These are phyloP conservation scores for Meteorus cinctellus DNA, from an alignment of 2,888 invertebrate genomes.

Conservation along the genomic window DNA sequence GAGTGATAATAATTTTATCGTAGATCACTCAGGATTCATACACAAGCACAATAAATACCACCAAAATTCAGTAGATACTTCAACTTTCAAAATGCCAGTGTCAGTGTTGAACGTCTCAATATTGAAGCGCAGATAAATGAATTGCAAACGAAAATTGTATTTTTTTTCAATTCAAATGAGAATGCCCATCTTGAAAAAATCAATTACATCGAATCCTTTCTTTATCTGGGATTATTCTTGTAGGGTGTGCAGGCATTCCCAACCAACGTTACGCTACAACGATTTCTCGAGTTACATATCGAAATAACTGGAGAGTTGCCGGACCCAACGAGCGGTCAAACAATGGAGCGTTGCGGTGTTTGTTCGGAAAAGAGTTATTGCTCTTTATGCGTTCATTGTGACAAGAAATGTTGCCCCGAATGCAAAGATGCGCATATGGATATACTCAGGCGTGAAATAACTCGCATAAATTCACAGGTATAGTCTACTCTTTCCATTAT, in stretches of 20 bases:
- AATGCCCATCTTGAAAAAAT: too few species aligned
- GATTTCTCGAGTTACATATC: conserved; percentile 95
- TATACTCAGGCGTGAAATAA: conserved; percentile 92
- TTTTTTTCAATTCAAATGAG: too few species aligned
- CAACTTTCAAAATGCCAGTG: too few species aligned
- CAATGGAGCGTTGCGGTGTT: conserved; percentile 94
- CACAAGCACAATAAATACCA: too few species aligned
- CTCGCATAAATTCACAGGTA: conserved; percentile 89
- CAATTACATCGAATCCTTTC: not conserved
- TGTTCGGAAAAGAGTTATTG: conserved; percentile 95
- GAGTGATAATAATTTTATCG: too few species aligned
- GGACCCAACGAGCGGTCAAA: conserved; percentile 91
- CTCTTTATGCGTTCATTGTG: conserved; percentile 94
- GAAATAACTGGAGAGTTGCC: conserved; percentile 94
- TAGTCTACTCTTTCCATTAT: not conserved
- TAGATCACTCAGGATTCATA: not conserved
- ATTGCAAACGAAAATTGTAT: too few species aligned
- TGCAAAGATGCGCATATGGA: conserved; percentile 98
- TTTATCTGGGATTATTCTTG: conserved; percentile 26
- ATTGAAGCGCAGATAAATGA: too few species aligned
- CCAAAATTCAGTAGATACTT: too few species aligned
- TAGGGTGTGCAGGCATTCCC: conserved; percentile 87
- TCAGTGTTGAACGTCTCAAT: too few species aligned
- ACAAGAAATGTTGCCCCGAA: conserved; percentile 96
- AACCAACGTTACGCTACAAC: conserved; percentile 95